Evolutionary conservation across 35 echinoderm and acorn worm genomes (phyloP), one percentile per base, ranked within the genome.

Genomic region (Lytechinus pictus): DNA sequence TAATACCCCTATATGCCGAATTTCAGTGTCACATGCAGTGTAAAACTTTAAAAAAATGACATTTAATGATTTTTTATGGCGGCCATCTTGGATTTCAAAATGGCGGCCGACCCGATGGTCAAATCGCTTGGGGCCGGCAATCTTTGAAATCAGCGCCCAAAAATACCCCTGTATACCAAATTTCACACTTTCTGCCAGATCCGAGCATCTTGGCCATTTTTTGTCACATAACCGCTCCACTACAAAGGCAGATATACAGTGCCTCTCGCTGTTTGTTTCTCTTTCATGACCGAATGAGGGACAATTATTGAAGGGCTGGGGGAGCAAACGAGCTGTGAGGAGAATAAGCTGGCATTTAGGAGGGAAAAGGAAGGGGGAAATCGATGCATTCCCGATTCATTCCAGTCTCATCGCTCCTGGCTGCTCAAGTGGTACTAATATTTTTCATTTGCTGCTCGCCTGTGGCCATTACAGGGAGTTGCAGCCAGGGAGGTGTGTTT

Each of bases 401-500:
- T 79, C 66, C 19, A 79, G 66, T 24, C 66, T 79, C 66, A 79
- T 79, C 66, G 66, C 66, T 79, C 21, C 19, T 79, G 66, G 66
- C 66, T 79, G 66, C n/a, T 79, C 66, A 79, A 79, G 66, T 79
- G 66, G 66, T 79, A 79, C 66, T 79, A 79, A 79, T 79, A 79
- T 79, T 79, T 79, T 79, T 79, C 66, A 79, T 79, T 79, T 79
- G 66, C 66, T 3, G 66, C 66, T 79, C 19, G 66, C 66, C 66
- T 79, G 66, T 79, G 21, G 66, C 66, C 19, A 24, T 79, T 79
- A 79, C 66, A 79, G n/a, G 66, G 66, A 5, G 3, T 2, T 72
- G 13, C 61, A 72, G 61, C 14, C 5, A 72, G 66, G 5, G 14
- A 24, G 16, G 66, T 79, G 19, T 79, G 19, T 79, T 79, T 24